phyloP scores from a whole-genome alignment of 2,888 invertebrate genomes.

The Hyalella azteca region DNA sequence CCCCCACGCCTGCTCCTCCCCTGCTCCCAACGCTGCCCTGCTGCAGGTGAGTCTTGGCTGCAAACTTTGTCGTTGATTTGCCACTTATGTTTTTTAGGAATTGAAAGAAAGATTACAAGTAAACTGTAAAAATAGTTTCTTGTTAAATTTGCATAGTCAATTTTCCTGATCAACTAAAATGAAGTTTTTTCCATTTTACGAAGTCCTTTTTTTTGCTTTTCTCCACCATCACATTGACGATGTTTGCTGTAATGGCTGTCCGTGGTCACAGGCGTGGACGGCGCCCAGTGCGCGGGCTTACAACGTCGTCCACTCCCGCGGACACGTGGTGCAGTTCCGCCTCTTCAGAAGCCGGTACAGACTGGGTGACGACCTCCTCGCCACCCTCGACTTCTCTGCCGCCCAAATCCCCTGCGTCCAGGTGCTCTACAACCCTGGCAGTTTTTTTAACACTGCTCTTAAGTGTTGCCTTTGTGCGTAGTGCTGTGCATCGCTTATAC shows the following conservation, averaged over 20 bases:
- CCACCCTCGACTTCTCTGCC: conserved; percentile 91
- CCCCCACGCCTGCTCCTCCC: conserved; percentile 69
- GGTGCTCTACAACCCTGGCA: no score
- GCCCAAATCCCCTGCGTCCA: no score
- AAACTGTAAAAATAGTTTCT: neutral
- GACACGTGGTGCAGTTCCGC: conserved; percentile 92
- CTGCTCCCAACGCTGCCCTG: neutral
- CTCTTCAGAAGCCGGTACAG: conserved; percentile 94
- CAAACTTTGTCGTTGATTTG: neutral
- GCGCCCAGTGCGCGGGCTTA: conserved; percentile 59
- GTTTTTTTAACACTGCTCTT: no score
- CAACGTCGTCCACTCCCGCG: conserved; percentile 72
- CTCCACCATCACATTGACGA: neutral
- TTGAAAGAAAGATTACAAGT: neutral
- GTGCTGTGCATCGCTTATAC: no score
- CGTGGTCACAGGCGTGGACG: neutral
- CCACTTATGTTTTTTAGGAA: neutral
- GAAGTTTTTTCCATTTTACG: neutral
- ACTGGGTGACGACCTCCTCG: conserved; percentile 96
- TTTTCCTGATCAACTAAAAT: neutral
- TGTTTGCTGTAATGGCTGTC: neutral
- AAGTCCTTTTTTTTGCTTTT: neutral
- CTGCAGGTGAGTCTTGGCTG: neutral
- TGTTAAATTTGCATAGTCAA: neutral
- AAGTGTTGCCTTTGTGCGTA: no score